Evolutionary conservation across 2,888 invertebrate species (phyloP), one percentile per base, ranked within the genome.

Genomic region (Caenorhabditis afra): DNA sequence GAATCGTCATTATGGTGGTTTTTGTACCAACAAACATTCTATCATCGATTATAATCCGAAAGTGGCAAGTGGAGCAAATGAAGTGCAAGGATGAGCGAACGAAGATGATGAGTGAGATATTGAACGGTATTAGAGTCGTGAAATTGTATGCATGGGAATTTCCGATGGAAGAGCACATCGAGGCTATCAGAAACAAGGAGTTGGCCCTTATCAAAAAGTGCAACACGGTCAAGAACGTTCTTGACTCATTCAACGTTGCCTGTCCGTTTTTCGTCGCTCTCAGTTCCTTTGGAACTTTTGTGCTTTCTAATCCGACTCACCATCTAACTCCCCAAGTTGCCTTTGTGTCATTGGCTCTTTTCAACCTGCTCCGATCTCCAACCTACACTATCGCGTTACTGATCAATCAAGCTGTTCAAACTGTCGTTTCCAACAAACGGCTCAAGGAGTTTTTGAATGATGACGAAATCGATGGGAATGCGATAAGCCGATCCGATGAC

Each of bases 291-390:
- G 97, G 85, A 49, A 84, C 87, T 12, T 86, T 81, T 66, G 78
- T 85, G 12, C 62, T 84, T 37, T 29, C 77, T 37, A 86, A 87
- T 49, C 52, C 79, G 14, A 41, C 35, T n/a, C 86, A 86, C 58
- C 75, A 87, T 45, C 70, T 86, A 7, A 86, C 86, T 11, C 86
- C 87, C 0, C 75, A 94, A 91, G 95, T 94, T 91, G 97, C 96
- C 90, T 97, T 97, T 93, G 96, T 97, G 90, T 95, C 97, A 90
- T 93, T 97, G 90, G 95, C 97, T 91, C 94, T 97, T 91, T 96
- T 98, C 94, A 97, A 97, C 93, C 96, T 97, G 90, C 94, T 98
- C 90, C 94, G 96, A 91, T 95, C 96, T 91, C 97, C 97, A 90
- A 93, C 97, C 91, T 95, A 95, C 91, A 95, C 96, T 94, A 94